Evolutionary conservation across 2,797 vertebrate genomes (phyloP).

Genomic region (Notamacropus eugenii): DNA sequence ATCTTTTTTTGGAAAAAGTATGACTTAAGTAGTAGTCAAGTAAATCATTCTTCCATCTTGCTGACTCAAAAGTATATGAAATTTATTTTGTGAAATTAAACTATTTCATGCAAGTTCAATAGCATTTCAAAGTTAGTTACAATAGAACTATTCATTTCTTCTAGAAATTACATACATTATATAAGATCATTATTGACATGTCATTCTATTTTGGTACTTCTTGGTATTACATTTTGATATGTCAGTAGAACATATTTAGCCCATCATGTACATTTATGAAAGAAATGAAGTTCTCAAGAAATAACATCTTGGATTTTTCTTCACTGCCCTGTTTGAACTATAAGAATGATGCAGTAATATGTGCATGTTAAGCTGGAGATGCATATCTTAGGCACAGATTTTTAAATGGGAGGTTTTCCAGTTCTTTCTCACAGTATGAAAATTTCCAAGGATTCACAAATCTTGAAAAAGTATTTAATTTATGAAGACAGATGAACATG

Average conservation of each 20-base stretch:
- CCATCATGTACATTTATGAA: conserved; percentile 16
- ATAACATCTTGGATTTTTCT: conserved; percentile 1
- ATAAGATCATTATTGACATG: neutral
- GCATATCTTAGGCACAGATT: neutral
- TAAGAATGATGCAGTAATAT: neutral
- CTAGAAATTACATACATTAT: neutral
- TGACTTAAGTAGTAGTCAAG: neutral
- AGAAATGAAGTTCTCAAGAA: conserved; percentile 12
- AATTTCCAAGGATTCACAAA: neutral
- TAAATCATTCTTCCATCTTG: neutral
- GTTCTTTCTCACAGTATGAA: conserved; percentile 4
- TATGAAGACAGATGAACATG: conserved; percentile 13
- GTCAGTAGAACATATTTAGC: neutral
- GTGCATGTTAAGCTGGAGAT: neutral
- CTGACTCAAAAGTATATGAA: neutral
- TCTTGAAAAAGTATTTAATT: conserved; percentile 4
- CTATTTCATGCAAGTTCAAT: neutral
- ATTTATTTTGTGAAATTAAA: neutral
- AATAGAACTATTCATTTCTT: conserved; percentile 9
- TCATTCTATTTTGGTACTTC: neutral
- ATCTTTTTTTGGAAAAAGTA: neutral
- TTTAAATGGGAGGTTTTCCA: neutral
- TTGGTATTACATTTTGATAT: conserved; percentile 4
- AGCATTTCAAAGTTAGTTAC: neutral
- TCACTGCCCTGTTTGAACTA: neutral